phyloP scores from a whole-genome alignment of 2,888 invertebrate genomes.

The Cantharis lateralis region DNA sequence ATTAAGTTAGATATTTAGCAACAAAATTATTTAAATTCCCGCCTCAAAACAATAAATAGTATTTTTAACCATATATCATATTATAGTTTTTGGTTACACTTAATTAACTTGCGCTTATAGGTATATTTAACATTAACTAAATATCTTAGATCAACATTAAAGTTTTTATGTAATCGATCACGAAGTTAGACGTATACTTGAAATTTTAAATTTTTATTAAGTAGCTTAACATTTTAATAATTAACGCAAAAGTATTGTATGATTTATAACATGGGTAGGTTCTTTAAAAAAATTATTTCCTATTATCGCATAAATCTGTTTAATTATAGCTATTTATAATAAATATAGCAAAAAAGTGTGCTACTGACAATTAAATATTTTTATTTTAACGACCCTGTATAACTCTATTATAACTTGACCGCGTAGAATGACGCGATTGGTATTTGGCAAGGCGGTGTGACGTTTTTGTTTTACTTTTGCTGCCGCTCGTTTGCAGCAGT shows the following conservation, averaged over 20 bases:
- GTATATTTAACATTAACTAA: neutral
- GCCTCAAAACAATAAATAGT: conserved; percentile 14
- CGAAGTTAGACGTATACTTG: neutral
- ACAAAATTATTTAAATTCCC: conserved; percentile 9
- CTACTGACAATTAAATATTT: neutral
- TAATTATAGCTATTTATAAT: neutral
- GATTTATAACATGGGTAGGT: neutral
- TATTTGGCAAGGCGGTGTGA: no score
- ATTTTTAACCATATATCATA: conserved; percentile 1
- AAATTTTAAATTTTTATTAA: neutral
- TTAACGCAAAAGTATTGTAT: neutral
- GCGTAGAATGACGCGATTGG: no score
- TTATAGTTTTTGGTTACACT: conserved; percentile 2
- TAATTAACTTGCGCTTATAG: conserved; percentile 4
- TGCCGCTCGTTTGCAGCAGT: no score
- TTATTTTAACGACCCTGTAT: neutral
- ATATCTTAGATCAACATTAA: neutral
- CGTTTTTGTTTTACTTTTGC: no score
- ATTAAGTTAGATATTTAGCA: conserved; percentile 8
- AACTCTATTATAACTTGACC: no score
- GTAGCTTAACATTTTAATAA: neutral
- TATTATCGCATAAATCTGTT: neutral
- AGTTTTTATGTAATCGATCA: conserved; percentile 1
- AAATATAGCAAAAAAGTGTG: neutral
- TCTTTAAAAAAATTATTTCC: neutral